A percentile compares a stretch with the other conserved stretches of the same genome.
Conservation (phyloP, 2,888 invertebrate species). For the Spicauda simplicius region DNA sequence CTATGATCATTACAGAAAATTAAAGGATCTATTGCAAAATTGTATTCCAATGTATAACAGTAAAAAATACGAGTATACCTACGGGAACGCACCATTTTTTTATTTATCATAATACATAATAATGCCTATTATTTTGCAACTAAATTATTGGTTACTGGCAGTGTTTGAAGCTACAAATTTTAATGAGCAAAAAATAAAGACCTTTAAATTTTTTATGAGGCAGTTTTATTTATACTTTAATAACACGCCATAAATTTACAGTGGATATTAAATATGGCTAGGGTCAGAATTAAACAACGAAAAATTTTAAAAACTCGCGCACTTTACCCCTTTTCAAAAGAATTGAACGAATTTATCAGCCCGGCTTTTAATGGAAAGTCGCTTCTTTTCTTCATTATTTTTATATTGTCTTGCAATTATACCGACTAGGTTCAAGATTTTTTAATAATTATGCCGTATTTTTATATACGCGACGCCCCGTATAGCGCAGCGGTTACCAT, state of each 20-base stretch:
- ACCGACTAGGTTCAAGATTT: neutral
- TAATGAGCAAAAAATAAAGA: conserved; percentile 25
- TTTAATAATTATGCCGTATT: neutral
- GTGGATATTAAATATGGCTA: conserved; percentile 23
- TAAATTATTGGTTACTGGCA: conserved; percentile 11
- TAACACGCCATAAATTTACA: conserved; percentile 14
- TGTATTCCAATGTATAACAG: too few relatives aligned
- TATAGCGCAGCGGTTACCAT: too few relatives aligned
- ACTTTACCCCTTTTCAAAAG: conserved; percentile 4
- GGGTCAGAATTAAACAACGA: conserved; percentile 17
- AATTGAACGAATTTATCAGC: conserved; percentile 27
- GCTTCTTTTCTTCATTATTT: neutral
- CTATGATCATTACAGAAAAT: too few relatives aligned
- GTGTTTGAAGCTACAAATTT: conserved; percentile 3
- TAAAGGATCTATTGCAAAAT: too few relatives aligned
- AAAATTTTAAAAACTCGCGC: conserved; percentile 14
- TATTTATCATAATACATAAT: too few relatives aligned
- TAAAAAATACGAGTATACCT: too few relatives aligned
- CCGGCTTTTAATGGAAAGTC: conserved; percentile 24
- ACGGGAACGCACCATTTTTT: too few relatives aligned
- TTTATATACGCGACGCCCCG: too few relatives aligned
- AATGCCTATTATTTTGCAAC: neutral
- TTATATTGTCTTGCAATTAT: conserved; percentile 12
- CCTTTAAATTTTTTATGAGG: conserved; percentile 13
- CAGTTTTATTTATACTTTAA: conserved; percentile 7